Conservation (phyloP, 1,140 invertebrate genomes). For the Chrysopa pallens region DNA sequence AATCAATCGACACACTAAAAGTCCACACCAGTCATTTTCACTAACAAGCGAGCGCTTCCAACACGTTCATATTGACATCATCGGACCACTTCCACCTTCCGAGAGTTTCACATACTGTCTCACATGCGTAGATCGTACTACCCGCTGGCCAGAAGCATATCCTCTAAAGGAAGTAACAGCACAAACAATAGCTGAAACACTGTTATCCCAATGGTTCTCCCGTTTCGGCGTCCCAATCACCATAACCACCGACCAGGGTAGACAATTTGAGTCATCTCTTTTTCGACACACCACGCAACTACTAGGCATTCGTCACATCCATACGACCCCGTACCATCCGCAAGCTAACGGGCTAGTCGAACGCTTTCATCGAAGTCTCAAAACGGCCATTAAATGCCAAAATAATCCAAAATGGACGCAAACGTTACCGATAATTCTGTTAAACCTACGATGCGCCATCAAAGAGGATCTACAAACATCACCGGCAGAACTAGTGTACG, state of each 20-base stretch:
- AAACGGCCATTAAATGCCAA: constrained; percentile 9
- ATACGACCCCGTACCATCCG: constrained; percentile 13
- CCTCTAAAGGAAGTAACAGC: constrained; percentile 16
- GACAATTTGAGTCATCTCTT: constrained; percentile 11
- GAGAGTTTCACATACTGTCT: constrained; percentile 14
- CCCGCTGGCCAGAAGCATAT: constrained; percentile 21
- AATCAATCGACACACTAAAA: constrained; percentile 9
- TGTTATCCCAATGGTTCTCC: constrained; percentile 14
- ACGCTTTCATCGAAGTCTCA: constrained; percentile 14
- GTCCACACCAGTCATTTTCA: constrained; percentile 11
- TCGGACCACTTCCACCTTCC: constrained; percentile 17
- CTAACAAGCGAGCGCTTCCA: constrained; percentile 8
- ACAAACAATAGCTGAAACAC: constrained; percentile 12
- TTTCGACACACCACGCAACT: constrained; percentile 4
- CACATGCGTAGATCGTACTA: constrained; percentile 18
- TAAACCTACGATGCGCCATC: constrained; percentile 7
- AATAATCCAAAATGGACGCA: constrained; percentile 3
- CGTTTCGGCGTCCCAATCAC: constrained; percentile 13
- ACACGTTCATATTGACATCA: constrained; percentile 22
- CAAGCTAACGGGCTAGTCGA: constrained; percentile 17
- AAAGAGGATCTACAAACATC: constrained; percentile 12
- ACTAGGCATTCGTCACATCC: constrained; percentile 1
- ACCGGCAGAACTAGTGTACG: constrained; percentile 16
- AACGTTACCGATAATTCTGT: constrained; percentile 8
- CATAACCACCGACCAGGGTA: constrained; percentile 12